Percentiles rank a stretch among this genome's conserved stretches.
These are phyloP conservation scores for Lepidochrysops patricia DNA, from an alignment of 2,888 invertebrate species.

Conservation along the genomic window DNA sequence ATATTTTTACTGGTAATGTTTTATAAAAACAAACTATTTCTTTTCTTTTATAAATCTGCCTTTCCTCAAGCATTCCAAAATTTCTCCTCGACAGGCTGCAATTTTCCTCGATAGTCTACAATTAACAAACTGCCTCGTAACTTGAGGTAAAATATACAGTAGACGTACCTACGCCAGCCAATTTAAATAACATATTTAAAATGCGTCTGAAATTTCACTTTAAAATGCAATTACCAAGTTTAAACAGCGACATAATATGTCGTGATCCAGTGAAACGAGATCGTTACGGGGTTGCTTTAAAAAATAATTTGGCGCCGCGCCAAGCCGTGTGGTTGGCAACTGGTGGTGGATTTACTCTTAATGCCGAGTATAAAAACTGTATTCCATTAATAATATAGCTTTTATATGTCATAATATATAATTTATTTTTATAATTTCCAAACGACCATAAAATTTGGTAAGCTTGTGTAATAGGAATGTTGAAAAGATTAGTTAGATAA, in stretches of 20 bases:
- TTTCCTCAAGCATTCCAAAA: background rate
- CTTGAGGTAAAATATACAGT: background rate
- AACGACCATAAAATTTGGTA: background rate
- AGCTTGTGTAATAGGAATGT: too few relatives aligned
- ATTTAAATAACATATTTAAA: slow-evolving; percentile 10
- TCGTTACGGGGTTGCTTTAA: slow-evolving; percentile 55
- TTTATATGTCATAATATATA: background rate
- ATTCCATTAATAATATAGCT: slow-evolving; percentile 10
- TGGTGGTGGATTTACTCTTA: slow-evolving; percentile 56
- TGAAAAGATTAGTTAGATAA: too few relatives aligned
- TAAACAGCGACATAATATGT: slow-evolving; percentile 31
- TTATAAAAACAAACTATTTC: too few relatives aligned
- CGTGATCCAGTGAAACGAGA: slow-evolving; percentile 48
- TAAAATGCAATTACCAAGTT: slow-evolving; percentile 17
- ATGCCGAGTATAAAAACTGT: slow-evolving; percentile 17
- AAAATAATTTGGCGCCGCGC: slow-evolving; percentile 63
- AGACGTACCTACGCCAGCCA: background rate
- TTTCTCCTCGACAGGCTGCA: background rate
- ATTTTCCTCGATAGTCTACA: background rate
- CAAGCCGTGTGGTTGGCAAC: slow-evolving; percentile 54
- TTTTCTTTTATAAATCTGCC: too few relatives aligned
- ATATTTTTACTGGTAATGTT: too few relatives aligned
- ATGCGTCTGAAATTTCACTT: slow-evolving; percentile 14
- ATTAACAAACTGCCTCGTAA: background rate
- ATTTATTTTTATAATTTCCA: background rate